Conservation (phyloP, 1,140 invertebrate species). For the Metopolophium dirhodum region DNA sequence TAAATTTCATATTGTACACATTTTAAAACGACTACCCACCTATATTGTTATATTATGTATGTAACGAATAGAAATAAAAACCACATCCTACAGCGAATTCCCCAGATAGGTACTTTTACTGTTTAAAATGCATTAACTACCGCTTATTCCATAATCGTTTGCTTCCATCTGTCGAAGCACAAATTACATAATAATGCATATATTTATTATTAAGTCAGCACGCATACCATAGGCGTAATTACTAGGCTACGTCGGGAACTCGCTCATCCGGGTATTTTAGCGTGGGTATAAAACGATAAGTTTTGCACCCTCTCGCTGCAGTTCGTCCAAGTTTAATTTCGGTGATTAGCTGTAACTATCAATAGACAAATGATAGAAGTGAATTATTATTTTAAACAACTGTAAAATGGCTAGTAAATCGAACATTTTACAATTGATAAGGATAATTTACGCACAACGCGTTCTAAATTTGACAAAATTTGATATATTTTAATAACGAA, state of each 20-base stretch:
- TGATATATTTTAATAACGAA: neutral
- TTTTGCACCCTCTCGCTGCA: neutral
- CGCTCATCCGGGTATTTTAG: neutral
- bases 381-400: neutral
- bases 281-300: neutral
- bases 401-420: neutral
- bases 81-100: neutral
- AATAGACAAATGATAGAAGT: neutral
- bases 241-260: neutral
- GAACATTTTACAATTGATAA: neutral
- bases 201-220: neutral
- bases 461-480: neutral
- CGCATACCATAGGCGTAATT: neutral
- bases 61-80: neutral
- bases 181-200: constrained; percentile 15
- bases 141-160: neutral
- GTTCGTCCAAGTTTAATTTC: neutral
- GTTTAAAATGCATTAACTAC: constrained; percentile 8
- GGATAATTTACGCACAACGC: neutral
- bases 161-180: constrained; percentile 11
- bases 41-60: neutral
- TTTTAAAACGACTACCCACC: neutral
- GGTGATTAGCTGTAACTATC: neutral
- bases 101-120: neutral
- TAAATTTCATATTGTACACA: neutral